Percentiles rank a stretch among this genome's conserved stretches.
Evolutionary conservation across 2,797 vertebrate species (phyloP).

Genomic region (Morus bassanus): DNA sequence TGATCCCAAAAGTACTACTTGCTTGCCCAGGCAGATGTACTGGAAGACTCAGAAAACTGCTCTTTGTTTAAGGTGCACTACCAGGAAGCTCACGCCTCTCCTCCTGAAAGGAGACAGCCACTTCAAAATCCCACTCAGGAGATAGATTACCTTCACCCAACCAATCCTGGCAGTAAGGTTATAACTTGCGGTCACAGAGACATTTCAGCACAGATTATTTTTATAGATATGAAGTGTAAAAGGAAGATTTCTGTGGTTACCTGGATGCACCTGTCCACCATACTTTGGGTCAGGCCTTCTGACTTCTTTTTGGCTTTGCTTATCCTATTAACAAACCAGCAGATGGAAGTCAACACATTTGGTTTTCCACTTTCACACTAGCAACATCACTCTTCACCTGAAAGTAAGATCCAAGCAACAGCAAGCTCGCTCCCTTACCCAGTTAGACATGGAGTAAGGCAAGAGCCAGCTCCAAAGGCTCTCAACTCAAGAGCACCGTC

Average conservation of each 20-base stretch:
- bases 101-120: not conserved
- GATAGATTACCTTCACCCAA: not conserved
- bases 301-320: slow-evolving; percentile 94
- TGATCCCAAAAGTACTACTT: not conserved
- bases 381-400: not conserved
- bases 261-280: slow-evolving; percentile 99
- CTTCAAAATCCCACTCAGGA: not conserved
- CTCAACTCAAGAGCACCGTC: not conserved
- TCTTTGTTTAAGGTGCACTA: not conserved
- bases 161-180: not conserved
- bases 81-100: not conserved
- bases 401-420: not conserved
- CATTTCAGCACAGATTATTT: not conserved
- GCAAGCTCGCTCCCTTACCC: not conserved
- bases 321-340: slow-evolving; percentile 78
- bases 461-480: not conserved
- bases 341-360: not conserved
- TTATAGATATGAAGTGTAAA: fast-evolving
- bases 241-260: slow-evolving; percentile 60
- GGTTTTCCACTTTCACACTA: fast-evolving
- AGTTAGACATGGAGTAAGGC: not conserved
- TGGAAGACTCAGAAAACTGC: not conserved
- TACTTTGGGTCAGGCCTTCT: slow-evolving; percentile 94
- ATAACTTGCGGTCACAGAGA: not conserved
- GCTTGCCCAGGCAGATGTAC: fast-evolving